These are phyloP conservation scores for Strix uralensis DNA, from an alignment of 2,113 vertebrate species.

Conservation along the genomic window DNA sequence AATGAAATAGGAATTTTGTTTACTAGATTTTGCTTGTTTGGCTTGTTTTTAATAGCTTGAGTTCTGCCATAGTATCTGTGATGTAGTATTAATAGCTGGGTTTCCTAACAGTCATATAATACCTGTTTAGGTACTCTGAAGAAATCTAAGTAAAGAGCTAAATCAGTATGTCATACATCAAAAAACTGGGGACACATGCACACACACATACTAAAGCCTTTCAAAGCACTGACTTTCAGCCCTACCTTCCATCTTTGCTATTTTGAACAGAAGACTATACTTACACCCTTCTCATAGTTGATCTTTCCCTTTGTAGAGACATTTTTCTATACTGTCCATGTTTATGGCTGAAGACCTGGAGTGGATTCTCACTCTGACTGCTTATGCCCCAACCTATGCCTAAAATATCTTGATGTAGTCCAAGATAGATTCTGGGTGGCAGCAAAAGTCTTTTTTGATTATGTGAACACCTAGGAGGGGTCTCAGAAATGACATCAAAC, in stretches of 20 bases:
- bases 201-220: neutral
- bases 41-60: neutral
- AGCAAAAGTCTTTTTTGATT: neutral
- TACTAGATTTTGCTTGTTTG: neutral
- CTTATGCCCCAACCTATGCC: neutral
- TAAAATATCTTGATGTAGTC: neutral
- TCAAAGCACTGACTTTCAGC: neutral
- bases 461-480: neutral
- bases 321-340: neutral
- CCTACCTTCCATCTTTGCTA: neutral
- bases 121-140: neutral
- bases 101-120: neutral
- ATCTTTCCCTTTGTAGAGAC: neutral
- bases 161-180: neutral
- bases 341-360: neutral
- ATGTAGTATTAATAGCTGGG: neutral
- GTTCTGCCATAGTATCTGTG: neutral
- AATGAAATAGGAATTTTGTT: neutral
- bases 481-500: neutral
- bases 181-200: neutral
- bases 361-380: neutral
- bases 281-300: rapidly evolving
- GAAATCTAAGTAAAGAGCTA: neutral
- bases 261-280: neutral
- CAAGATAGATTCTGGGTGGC: neutral